phyloP scores from a whole-genome alignment of 2,888 invertebrate species.

The Agrotis exclamationis region DNA sequence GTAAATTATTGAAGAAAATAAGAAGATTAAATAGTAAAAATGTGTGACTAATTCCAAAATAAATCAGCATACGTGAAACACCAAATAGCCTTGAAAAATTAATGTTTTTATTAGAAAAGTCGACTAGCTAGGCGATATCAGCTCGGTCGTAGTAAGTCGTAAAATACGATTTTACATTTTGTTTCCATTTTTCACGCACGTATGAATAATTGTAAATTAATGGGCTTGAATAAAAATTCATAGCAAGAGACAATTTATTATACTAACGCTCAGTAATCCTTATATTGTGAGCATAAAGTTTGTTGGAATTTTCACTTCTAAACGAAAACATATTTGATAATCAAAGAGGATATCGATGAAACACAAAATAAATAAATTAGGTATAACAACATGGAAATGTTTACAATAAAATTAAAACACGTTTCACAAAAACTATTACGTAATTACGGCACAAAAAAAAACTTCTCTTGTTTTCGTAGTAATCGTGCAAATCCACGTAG shows the following conservation, averaged over 20 bases:
- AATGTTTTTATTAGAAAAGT: slow-evolving; percentile 12
- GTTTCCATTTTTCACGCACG: background rate
- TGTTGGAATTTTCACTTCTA: slow-evolving; percentile 77
- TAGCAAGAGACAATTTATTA: too few relatives aligned
- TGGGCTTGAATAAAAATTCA: background rate
- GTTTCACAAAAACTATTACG: slow-evolving; percentile 51
- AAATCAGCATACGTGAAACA: slow-evolving; percentile 5
- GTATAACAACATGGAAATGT: slow-evolving; percentile 18
- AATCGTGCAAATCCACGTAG: slow-evolving; percentile 70
- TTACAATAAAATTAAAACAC: slow-evolving; percentile 15
- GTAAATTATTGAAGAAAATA: background rate
- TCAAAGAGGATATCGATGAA: background rate
- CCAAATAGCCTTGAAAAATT: slow-evolving; percentile 18
- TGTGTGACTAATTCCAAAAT: slow-evolving; percentile 3
- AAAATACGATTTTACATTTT: background rate
- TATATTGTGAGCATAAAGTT: slow-evolving; percentile 80
- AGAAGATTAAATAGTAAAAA: background rate
- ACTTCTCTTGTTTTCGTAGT: slow-evolving; percentile 57
- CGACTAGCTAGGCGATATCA: background rate
- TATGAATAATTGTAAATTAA: background rate
- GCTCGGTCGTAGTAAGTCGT: background rate
- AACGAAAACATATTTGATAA: slow-evolving; percentile 79
- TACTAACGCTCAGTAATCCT: slow-evolving; percentile 79
- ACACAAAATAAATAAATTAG: slow-evolving; percentile 11
- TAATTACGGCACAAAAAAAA: slow-evolving; percentile 47